Percentiles rank a stretch among this genome's conserved stretches.
Evolutionary conservation across 1,140 invertebrate species (phyloP).

Genomic region (Lucilia cuprina): DNA sequence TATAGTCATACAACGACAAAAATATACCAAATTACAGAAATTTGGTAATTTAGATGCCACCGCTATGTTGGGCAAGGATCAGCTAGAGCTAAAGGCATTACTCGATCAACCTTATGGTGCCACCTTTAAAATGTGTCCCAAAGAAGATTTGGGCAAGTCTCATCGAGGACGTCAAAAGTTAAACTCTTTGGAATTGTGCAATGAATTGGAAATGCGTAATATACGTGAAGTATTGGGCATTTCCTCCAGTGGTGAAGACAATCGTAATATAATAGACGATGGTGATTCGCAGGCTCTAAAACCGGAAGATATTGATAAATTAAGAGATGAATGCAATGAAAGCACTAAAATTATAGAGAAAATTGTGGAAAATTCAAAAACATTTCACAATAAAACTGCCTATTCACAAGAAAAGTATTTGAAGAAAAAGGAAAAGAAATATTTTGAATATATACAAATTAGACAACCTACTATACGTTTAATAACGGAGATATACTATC

Average conservation of each 20-base stretch:
- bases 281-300: conserved; percentile 86
- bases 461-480: conserved; percentile 77
- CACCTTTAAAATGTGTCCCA: conserved; percentile 79
- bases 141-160: conserved; percentile 49
- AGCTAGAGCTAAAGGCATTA: conserved; percentile 73
- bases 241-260: conserved; percentile 75
- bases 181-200: conserved; percentile 67
- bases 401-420: conserved; percentile 95
- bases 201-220: conserved; percentile 63
- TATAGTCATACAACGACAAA: conserved; percentile 77
- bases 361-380: conserved; percentile 88
- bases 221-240: conserved; percentile 66
- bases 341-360: conserved; percentile 85
- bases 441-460: conserved; percentile 80
- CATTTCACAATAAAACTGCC: conserved; percentile 86
- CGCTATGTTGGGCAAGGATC: conserved; percentile 74
- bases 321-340: conserved; percentile 77
- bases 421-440: conserved; percentile 92
- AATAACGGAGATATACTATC: conserved; percentile 81
- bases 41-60: conserved; percentile 68
- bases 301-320: conserved; percentile 79
- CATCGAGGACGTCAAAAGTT: conserved; percentile 65
- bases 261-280: conserved; percentile 84
- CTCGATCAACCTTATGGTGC: conserved; percentile 78
- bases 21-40: conserved; percentile 78